These are phyloP conservation scores for Archips xylosteana DNA, from an alignment of 2,888 invertebrate genomes.

Conservation along the genomic window DNA sequence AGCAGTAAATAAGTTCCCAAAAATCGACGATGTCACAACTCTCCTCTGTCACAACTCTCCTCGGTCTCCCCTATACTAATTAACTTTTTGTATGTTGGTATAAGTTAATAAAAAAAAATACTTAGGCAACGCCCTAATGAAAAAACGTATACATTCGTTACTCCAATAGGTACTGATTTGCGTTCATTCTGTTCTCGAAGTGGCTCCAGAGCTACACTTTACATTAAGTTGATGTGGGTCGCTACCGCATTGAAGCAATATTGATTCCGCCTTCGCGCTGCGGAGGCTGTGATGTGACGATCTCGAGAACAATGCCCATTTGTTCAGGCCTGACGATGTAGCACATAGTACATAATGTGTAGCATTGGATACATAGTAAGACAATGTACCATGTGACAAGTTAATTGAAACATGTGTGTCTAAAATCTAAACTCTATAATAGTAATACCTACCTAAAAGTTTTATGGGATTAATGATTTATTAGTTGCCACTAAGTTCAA, in stretches of 20 bases:
- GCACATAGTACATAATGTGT: neutral
- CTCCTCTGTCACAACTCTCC: too few species aligned
- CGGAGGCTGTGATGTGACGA: conserved; percentile 42
- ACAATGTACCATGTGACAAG: neutral
- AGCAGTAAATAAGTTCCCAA: too few species aligned
- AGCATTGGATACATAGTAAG: neutral
- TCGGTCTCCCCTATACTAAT: too few species aligned
- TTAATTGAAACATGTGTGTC: neutral
- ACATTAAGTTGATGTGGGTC: conserved; percentile 31
- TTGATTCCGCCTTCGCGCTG: conserved; percentile 58
- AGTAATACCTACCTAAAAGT: too few species aligned
- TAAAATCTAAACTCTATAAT: too few species aligned
- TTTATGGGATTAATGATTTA: too few species aligned
- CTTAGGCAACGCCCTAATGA: too few species aligned
- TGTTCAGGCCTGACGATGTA: conserved; percentile 8
- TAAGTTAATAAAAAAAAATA: too few species aligned
- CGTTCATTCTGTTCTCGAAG: neutral
- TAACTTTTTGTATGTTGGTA: too few species aligned
- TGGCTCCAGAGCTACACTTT: neutral
- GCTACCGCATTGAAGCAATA: conserved; percentile 56
- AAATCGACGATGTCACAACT: too few species aligned
- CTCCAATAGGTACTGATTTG: neutral
- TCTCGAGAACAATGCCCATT: conserved; percentile 16
- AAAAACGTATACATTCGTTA: too few species aligned
- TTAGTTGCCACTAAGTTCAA: too few species aligned